Evolutionary conservation across 2,888 invertebrate species (phyloP).

Genomic region (Cecidostiba fungosa): DNA sequence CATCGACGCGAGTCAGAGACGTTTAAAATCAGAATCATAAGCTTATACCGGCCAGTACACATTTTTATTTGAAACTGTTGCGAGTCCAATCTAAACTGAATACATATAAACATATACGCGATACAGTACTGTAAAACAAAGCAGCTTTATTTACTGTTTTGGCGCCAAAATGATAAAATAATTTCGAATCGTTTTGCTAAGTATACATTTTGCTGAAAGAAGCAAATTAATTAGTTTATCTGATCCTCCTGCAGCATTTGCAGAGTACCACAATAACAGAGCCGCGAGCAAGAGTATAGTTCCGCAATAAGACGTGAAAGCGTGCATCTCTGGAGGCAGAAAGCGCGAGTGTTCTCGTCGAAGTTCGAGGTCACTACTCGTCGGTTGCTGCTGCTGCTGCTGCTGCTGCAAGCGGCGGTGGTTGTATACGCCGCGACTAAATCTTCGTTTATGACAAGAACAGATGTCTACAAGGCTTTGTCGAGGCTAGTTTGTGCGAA

Average conservation of each 20-base stretch:
- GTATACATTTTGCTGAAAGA: too few species aligned
- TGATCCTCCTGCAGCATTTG: background rate
- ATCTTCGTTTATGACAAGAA: constrained; percentile 78
- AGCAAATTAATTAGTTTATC: background rate
- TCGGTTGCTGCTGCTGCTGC: too few species aligned
- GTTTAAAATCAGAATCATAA: background rate
- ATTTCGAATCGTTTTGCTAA: too few species aligned
- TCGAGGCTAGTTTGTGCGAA: constrained; percentile 77
- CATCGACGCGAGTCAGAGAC: constrained; percentile 67
- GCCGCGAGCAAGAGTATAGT: background rate
- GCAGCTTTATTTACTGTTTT: too few species aligned
- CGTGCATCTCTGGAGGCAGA: background rate
- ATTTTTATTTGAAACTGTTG: background rate
- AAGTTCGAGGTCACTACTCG: constrained; percentile 56
- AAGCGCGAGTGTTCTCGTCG: constrained; percentile 40
- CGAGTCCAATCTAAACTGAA: too few species aligned
- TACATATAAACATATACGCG: too few species aligned
- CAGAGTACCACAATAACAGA: background rate
- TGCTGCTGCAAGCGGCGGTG: background rate
- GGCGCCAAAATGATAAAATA: too few species aligned
- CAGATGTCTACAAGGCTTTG: constrained; percentile 79
- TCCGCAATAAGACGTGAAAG: background rate
- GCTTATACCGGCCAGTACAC: background rate
- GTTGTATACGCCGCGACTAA: constrained; percentile 69
- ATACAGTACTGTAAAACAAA: too few species aligned